phyloP scores from a whole-genome alignment of 2,888 invertebrate genomes.

The Acleris sparsana region DNA sequence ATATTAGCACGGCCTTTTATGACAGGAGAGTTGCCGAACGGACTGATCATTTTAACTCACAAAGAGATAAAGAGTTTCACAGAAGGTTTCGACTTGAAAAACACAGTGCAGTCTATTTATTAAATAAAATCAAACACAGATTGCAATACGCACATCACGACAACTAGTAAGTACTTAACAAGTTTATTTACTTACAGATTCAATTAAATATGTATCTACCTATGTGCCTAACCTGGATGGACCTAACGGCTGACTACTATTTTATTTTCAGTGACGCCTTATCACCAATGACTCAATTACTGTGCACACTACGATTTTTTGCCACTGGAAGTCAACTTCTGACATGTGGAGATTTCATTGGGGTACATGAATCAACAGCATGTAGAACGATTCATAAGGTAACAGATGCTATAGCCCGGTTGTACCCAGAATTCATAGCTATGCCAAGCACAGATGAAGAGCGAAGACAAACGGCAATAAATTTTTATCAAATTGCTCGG shows the following conservation, averaged over 20 bases:
- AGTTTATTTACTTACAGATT: not conserved
- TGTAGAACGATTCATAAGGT: not conserved
- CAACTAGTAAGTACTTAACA: not conserved
- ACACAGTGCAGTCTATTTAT: not conserved
- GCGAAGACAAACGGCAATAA: constrained; percentile 6
- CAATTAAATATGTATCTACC: not conserved
- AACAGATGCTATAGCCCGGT: constrained; percentile 14
- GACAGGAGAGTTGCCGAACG: no score
- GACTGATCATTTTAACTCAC: no score
- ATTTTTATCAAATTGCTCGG: constrained; percentile 32
- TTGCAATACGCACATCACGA: not conserved
- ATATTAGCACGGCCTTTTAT: no score
- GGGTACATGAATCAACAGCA: no score
- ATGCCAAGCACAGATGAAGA: constrained; percentile 1
- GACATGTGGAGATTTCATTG: no score
- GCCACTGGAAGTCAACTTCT: constrained; percentile 23
- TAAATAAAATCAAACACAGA: not conserved
- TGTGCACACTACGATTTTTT: constrained; percentile 25
- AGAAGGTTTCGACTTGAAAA: no score
- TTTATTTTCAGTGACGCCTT: constrained; percentile 4
- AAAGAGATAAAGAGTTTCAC: no score
- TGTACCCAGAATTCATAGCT: constrained; percentile 6
- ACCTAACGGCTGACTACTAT: not conserved
- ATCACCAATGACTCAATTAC: constrained; percentile 14
- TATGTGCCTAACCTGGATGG: not conserved